Percentiles rank a stretch among this genome's conserved stretches.
Conservation (phyloP, 2,888 invertebrate species). For the Xylophagus ater region DNA sequence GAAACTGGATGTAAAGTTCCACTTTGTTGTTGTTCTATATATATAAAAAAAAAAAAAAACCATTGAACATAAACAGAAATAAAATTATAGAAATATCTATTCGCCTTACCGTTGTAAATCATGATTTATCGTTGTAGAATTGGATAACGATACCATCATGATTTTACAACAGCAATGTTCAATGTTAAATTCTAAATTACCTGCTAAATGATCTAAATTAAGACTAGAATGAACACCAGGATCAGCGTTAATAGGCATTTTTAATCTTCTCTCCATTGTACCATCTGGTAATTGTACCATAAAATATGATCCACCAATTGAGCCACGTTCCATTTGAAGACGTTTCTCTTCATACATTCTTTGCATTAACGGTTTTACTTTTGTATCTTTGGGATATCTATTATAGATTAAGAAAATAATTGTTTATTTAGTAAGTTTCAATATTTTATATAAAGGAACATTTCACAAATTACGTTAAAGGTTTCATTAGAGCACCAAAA, state of each 20-base stretch:
- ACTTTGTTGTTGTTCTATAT: slow-evolving; percentile 41
- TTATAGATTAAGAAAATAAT: background rate
- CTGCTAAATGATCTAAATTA: slow-evolving; percentile 69
- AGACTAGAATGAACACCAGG: slow-evolving; percentile 89
- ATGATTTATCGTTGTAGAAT: background rate
- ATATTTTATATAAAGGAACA: background rate
- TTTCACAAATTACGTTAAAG: slow-evolving; percentile 25
- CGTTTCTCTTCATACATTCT: slow-evolving; percentile 89
- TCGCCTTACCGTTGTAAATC: too few species aligned
- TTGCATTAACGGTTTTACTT: slow-evolving; percentile 67
- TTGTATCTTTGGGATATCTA: slow-evolving; percentile 37
- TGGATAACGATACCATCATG: too few species aligned
- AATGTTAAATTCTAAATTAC: too few species aligned
- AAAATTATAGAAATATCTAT: slow-evolving; percentile 23
- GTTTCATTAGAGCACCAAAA: slow-evolving; percentile 52
- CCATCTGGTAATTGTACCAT: slow-evolving; percentile 82
- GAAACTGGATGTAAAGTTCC: slow-evolving; percentile 74
- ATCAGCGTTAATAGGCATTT: slow-evolving; percentile 84
- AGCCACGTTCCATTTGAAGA: slow-evolving; percentile 81
- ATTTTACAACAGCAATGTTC: too few species aligned
- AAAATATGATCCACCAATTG: slow-evolving; percentile 78
- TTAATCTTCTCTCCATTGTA: slow-evolving; percentile 78
- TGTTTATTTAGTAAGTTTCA: background rate
- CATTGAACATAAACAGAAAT: background rate
- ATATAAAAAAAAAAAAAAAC: background rate